Conservation (phyloP, 2,113 vertebrate species). For the Sardina pilchardus region DNA sequence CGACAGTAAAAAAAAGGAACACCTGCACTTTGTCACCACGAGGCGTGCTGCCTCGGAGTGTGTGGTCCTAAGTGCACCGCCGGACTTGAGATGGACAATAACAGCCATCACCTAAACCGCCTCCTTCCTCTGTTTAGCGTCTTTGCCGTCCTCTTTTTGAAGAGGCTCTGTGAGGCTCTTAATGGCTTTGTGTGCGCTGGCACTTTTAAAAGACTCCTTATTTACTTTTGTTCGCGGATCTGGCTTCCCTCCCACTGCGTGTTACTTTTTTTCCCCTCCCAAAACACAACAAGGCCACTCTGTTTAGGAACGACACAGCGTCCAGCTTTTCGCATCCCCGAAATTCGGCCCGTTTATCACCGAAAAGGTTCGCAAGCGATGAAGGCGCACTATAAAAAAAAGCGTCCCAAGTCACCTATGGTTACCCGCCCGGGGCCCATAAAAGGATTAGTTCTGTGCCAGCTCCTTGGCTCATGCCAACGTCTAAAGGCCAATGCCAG, state of each 20-base stretch:
- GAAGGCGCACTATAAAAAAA: constrained; percentile 14
- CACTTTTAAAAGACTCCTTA: constrained; percentile 10
- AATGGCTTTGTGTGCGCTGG: constrained; percentile 3
- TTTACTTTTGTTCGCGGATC: not conserved
- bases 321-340: not conserved
- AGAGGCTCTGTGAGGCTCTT: not conserved
- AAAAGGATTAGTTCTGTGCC: not conserved
- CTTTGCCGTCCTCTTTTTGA: not conserved
- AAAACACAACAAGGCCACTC: not conserved
- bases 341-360: not conserved
- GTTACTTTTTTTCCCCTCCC: too few species aligned
- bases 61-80: constrained; percentile 6
- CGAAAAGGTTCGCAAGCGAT: not conserved
- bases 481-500: not conserved
- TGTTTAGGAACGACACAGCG: not conserved
- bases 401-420: not conserved
- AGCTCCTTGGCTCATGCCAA: not conserved
- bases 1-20: not conserved
- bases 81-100: not conserved
- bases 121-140: constrained; percentile 1
- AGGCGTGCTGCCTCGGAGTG: not conserved
- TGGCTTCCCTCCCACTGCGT: not conserved
- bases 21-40: constrained; percentile 8
- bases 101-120: not conserved
- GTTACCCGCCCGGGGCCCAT: not conserved